Percentiles rank a stretch among this genome's conserved stretches.
Evolutionary conservation across 1,140 invertebrate genomes (phyloP).

Genomic region (Drosophila sproati): DNA sequence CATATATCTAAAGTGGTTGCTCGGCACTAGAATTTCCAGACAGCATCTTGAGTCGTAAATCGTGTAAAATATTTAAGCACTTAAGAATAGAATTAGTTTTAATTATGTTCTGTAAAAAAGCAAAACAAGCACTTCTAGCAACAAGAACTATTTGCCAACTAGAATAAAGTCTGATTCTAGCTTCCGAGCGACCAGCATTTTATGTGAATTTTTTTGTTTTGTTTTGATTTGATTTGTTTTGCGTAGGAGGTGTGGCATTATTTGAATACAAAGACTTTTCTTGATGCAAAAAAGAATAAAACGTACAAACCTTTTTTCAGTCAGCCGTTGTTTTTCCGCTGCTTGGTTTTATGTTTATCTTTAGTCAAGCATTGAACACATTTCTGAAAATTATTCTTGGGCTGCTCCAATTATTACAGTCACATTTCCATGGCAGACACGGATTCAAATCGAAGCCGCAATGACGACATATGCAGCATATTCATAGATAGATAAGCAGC

Average conservation of each 20-base stretch:
- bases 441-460: constrained; percentile 38
- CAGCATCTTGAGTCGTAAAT: no score
- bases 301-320: constrained; percentile 36
- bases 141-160: background rate
- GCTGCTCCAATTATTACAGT: constrained; percentile 41
- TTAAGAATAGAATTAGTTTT: no score
- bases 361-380: constrained; percentile 10
- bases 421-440: constrained; percentile 36
- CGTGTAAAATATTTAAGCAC: no score
- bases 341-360: constrained; percentile 28
- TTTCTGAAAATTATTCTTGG: constrained; percentile 27
- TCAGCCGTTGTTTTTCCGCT: constrained; percentile 1
- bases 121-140: background rate
- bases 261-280: constrained; percentile 24
- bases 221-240: no score
- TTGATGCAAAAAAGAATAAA: no score
- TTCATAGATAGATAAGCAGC: constrained; percentile 57
- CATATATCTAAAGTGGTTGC: background rate
- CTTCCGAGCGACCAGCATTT: background rate
- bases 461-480: constrained; percentile 63
- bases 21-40: background rate
- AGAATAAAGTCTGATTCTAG: background rate
- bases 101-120: no score
- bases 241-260: constrained; percentile 30
- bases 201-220: background rate